A percentile compares a stretch with the other conserved stretches of the same genome.
Evolutionary conservation across 2,797 vertebrate genomes (phyloP).

Genomic region (Acrossocheilus fasciatus): DNA sequence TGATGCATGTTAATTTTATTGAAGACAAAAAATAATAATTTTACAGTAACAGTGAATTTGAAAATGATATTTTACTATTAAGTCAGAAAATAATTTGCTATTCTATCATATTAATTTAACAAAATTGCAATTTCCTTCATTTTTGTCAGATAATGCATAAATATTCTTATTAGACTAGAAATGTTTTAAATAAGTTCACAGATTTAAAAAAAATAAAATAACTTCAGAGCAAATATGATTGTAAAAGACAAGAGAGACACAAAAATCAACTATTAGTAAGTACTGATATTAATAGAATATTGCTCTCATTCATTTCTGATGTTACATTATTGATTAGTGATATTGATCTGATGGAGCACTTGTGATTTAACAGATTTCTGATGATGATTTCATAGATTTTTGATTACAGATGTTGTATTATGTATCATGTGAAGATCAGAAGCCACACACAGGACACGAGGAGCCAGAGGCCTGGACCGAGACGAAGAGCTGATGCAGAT

Average conservation of each 20-base stretch:
- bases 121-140: background rate
- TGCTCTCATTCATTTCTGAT: background rate
- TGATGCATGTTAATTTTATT: constrained; percentile 5
- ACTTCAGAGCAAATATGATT: background rate
- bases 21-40: background rate
- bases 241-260: background rate
- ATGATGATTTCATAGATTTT: background rate
- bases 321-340: background rate
- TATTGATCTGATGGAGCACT: background rate
- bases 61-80: background rate
- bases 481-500: constrained; percentile 1
- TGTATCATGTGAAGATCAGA: constrained; percentile 5
- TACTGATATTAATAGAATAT: background rate
- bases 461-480: constrained; percentile 20
- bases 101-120: background rate
- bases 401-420: background rate
- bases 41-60: background rate
- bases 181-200: background rate
- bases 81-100: background rate
- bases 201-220: too few relatives aligned
- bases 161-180: background rate
- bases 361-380: background rate
- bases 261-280: background rate
- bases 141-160: background rate
- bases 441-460: constrained; percentile 7